Evolutionary conservation across 2,797 vertebrate genomes (phyloP).

Genomic region (Malurus splendens): DNA sequence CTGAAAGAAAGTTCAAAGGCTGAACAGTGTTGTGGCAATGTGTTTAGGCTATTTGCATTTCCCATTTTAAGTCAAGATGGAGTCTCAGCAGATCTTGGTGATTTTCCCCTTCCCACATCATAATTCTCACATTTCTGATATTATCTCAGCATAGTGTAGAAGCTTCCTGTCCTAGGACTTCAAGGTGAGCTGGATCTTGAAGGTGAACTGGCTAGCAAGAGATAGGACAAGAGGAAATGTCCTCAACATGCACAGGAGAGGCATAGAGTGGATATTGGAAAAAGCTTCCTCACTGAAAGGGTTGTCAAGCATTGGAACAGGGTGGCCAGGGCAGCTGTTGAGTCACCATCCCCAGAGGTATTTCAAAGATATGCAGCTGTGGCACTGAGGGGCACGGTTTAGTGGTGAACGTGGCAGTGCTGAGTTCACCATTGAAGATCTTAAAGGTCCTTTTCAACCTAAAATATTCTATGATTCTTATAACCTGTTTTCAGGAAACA

Average conservation of each 20-base stretch:
- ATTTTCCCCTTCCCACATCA: not conserved
- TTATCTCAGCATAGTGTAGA: not conserved
- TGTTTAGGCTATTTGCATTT: not conserved
- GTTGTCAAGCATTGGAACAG: not conserved
- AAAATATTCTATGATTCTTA: not conserved
- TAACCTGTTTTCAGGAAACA: not conserved
- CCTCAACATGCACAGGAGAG: not conserved
- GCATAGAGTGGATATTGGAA: not conserved
- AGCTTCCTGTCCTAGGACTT: not conserved
- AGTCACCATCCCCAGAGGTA: not conserved
- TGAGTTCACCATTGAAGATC: not conserved
- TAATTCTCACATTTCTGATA: not conserved
- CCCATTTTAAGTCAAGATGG: not conserved
- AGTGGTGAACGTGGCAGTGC: fast-evolving
- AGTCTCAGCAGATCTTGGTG: not conserved
- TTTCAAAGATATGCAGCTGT: not conserved
- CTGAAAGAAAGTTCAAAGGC: not conserved
- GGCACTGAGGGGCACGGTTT: no score
- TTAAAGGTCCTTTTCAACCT: not conserved
- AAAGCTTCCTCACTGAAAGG: not conserved
- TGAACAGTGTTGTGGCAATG: not conserved
- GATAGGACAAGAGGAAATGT: not conserved
- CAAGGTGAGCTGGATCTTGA: not conserved
- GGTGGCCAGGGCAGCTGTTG: not conserved
- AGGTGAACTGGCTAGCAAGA: not conserved